Conservation (phyloP, 2,888 invertebrate species). For the Drosophila maculinotata region DNA sequence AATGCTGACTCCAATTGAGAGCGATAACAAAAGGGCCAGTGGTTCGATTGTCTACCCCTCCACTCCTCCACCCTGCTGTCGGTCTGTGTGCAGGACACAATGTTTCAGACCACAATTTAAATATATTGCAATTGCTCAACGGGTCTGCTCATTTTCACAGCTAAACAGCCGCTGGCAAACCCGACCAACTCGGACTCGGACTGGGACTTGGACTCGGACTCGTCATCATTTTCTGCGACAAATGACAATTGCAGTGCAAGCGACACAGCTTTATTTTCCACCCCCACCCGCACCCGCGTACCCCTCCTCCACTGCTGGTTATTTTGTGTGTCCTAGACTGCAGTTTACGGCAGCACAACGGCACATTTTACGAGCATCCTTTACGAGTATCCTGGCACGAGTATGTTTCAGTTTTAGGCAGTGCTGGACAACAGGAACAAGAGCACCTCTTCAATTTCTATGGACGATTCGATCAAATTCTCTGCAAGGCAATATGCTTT, state of each 20-base stretch:
- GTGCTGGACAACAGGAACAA: constrained; percentile 2
- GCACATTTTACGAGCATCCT: constrained; percentile 27
- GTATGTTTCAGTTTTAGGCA: not conserved
- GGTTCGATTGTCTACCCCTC: constrained; percentile 31
- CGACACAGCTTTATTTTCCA: constrained; percentile 49
- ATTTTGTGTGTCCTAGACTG: constrained; percentile 33
- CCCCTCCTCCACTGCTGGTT: not conserved
- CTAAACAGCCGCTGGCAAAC: constrained; percentile 63
- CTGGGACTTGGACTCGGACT: no score
- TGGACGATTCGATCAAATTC: not conserved
- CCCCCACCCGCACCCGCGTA: not conserved
- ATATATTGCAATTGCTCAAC: constrained; percentile 32
- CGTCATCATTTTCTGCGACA: constrained; percentile 64
- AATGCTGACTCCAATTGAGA: constrained; percentile 60
- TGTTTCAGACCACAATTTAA: constrained; percentile 32
- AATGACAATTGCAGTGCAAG: constrained; percentile 78
- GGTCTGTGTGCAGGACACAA: not conserved
- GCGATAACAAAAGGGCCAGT: constrained; percentile 42
- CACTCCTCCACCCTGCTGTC: not conserved
- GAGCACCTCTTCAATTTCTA: no score
- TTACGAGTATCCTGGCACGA: constrained; percentile 27
- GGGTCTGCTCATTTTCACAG: constrained; percentile 63
- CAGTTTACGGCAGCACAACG: constrained; percentile 43
- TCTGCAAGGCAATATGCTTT: not conserved
- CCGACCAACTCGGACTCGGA: constrained; percentile 29